Evolutionary conservation across 1,140 invertebrate genomes (phyloP).

Genomic region (Drosophila pachea): DNA sequence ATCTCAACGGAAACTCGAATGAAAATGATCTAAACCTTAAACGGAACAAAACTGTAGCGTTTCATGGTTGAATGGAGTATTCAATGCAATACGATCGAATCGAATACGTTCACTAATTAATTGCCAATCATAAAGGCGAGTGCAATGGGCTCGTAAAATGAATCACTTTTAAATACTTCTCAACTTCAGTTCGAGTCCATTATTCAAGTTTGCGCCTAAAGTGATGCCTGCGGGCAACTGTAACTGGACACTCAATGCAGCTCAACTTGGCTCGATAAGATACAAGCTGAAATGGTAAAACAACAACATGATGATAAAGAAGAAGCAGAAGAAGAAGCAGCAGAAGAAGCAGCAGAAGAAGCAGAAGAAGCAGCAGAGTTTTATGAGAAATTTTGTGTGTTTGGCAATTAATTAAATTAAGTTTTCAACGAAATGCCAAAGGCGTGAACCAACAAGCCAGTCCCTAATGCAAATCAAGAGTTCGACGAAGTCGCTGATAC

Average conservation of each 20-base stretch:
- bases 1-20: no score
- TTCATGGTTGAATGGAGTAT: neutral
- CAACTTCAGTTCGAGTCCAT: conserved; percentile 48
- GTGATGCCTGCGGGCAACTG: conserved; percentile 26
- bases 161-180: conserved; percentile 68
- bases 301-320: no score
- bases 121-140: conserved; percentile 73
- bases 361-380: neutral
- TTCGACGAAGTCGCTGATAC: conserved; percentile 9
- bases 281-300: no score
- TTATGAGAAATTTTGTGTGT: conserved; percentile 56
- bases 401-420: conserved; percentile 77
- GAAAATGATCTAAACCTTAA: neutral
- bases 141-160: conserved; percentile 59
- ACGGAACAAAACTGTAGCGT: conserved; percentile 1
- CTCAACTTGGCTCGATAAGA: no score
- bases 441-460: conserved; percentile 61
- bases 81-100: conserved; percentile 17
- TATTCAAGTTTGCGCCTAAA: conserved; percentile 75
- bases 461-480: neutral
- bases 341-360: no score
- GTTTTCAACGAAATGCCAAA: conserved; percentile 74
- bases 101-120: conserved; percentile 62
- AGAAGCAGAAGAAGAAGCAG: no score
- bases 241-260: neutral